Conservation (phyloP, 2,113 vertebrate genomes). For the Opisthocomus hoazin region DNA sequence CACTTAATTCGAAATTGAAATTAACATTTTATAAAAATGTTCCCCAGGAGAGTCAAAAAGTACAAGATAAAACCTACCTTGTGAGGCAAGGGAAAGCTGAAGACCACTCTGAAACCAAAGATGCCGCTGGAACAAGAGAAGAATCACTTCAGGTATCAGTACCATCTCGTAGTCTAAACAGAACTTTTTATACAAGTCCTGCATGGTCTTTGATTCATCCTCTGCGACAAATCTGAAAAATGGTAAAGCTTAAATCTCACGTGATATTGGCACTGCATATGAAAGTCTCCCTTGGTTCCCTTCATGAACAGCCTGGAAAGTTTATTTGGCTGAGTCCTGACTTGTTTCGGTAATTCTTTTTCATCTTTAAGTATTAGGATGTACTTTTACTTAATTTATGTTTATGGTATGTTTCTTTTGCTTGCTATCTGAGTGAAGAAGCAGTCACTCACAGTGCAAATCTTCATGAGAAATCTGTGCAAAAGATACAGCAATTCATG, state of each 20-base stretch:
- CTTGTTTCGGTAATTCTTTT: not conserved
- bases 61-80: constrained; percentile 70
- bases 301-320: not conserved
- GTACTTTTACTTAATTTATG: not conserved
- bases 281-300: not conserved
- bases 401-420: not conserved
- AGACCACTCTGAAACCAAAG: not conserved
- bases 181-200: not conserved
- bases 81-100: constrained; percentile 63
- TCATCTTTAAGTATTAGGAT: not conserved
- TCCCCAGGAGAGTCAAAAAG: constrained; percentile 55
- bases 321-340: not conserved
- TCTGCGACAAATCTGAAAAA: not conserved
- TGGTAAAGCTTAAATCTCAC: not conserved
- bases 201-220: not conserved
- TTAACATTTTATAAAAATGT: not conserved
- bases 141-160: constrained; percentile 63
- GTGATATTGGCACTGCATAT: not conserved
- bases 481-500: not conserved
- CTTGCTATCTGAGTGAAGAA: not conserved
- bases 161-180: not conserved
- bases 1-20: not conserved
- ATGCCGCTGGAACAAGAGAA: not conserved
- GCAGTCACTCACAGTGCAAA: not conserved
- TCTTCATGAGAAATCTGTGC: not conserved